Conservation (phyloP, 2,113 vertebrate genomes). For the Prolemur simus region DNA sequence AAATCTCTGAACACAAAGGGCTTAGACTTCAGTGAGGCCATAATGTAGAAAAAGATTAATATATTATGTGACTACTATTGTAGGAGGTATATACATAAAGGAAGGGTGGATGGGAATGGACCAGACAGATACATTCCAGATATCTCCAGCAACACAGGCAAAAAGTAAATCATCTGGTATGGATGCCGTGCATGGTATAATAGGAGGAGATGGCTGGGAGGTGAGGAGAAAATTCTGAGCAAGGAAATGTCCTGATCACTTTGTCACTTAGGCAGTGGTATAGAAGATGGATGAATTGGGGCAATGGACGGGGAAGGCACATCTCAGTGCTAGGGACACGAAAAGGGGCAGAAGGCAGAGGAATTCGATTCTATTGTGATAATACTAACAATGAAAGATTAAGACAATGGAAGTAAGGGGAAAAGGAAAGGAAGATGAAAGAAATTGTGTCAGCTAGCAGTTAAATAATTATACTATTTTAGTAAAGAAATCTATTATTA, state of each 20-base stretch:
- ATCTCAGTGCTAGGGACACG: background rate
- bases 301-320: background rate
- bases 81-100: background rate
- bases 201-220: background rate
- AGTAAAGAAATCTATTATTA: background rate
- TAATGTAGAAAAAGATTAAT: background rate
- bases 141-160: background rate
- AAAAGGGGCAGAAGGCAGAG: background rate
- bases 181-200: background rate
- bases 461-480: background rate
- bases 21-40: background rate
- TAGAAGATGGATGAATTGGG: background rate
- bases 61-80: background rate
- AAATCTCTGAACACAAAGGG: background rate
- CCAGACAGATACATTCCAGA: background rate
- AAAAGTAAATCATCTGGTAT: background rate
- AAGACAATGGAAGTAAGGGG: background rate
- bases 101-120: background rate
- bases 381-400: background rate
- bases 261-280: background rate
- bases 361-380: background rate
- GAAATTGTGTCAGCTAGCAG: background rate
- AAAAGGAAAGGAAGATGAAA: constrained; percentile 10
- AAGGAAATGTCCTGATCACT: background rate
- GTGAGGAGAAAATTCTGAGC: background rate